phyloP scores from a whole-genome alignment of 2,113 vertebrate genomes.

The Spea multiplicata region DNA sequence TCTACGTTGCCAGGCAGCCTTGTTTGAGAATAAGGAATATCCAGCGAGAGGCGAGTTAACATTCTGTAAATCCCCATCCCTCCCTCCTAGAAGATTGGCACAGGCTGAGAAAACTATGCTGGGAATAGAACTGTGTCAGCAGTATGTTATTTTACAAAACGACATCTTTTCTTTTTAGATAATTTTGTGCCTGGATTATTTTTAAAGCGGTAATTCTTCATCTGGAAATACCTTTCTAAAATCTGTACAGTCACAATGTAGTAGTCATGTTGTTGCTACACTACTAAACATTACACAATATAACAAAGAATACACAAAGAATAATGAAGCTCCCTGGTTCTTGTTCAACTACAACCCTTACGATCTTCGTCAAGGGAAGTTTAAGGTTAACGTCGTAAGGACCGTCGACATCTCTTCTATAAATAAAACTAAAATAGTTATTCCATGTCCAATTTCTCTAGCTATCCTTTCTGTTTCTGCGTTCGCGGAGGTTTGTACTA shows the following conservation, averaged over 20 bases:
- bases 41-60: slow-evolving; percentile 3
- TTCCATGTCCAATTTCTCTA: too few species aligned
- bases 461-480: too few species aligned
- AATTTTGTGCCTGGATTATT: neutral
- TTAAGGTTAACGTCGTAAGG: too few species aligned
- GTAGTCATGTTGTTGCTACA: too few species aligned
- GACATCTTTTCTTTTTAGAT: neutral
- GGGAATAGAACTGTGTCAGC: slow-evolving; percentile 17
- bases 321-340: too few species aligned
- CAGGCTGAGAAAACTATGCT: slow-evolving; percentile 11
- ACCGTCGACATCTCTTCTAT: too few species aligned
- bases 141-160: slow-evolving; percentile 8
- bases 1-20: neutral
- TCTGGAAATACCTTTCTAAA: neutral
- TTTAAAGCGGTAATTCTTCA: neutral
- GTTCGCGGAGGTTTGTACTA: too few species aligned
- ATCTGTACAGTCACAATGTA: neutral
- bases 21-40: neutral
- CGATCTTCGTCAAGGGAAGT: too few species aligned
- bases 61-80: neutral
- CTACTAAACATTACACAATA: too few species aligned
- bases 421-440: too few species aligned
- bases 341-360: too few species aligned
- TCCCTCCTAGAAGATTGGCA: slow-evolving; percentile 17
- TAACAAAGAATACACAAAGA: too few species aligned